Evolutionary conservation across 1,140 invertebrate genomes (phyloP), one percentile per base, ranked within the genome.

Genomic region (Drosophila funebris): DNA sequence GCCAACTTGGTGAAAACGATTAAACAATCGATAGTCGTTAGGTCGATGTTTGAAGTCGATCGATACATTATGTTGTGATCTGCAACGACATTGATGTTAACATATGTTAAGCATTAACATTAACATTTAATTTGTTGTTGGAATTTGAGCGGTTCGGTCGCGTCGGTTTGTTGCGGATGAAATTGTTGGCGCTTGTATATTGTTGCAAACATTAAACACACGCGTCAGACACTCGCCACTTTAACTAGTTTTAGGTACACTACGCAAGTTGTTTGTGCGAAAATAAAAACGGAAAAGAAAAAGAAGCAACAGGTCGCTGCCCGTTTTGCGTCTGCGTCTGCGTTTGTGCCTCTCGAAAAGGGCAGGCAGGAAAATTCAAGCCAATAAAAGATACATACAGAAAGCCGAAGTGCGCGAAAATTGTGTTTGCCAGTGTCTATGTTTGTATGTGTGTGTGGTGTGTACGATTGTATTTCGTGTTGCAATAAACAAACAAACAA

Each of bases 321-420:
- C 31, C 53, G 53, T 44, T 36, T 64, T 48, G 41, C 50, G 60
- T 67, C 14, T 56, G 24, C 24, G 39, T 39, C n/a, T 61, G 58
- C 60, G 60, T 52, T 31, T 54, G 41, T 58, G 48, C 56, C 46
- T 33, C 73, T 84, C 53, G 29, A 80, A 87, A 85, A 85, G 82
- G 82, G 82, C 82, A 82, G 58, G 48, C 62, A 57, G 78, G 74
- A 81, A 82, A 85, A 87, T 71, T 78, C 58, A 70, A 87, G 83
- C 70, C 78, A 87, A 85, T 85, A 88, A 82, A 85, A 85, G 82
- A 87, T 87, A 87, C 82, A 87, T 88, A 87, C 83, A 82, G 78
- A 85, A 85, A 75, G 63, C 73, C 62, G 69, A 74, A 78, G 60
- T 82, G 71, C 79, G 82, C 78, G 78, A 88, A 84, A 77, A 78